Conservation (phyloP, 1,140 invertebrate species). For the Leptinotarsa lineolata region DNA sequence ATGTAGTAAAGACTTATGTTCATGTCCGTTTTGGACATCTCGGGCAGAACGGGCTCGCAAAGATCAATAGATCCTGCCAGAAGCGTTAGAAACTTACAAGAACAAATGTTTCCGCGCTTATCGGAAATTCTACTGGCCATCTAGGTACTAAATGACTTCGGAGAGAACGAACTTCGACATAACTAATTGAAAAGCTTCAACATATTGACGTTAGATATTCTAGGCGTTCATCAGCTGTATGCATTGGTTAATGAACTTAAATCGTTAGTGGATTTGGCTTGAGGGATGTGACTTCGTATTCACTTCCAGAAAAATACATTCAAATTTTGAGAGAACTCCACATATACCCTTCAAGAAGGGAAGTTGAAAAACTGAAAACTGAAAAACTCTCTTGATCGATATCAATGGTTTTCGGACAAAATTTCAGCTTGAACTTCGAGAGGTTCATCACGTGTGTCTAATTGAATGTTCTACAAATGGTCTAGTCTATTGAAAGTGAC, state of each 20-base stretch:
- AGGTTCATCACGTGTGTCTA: too few relatives aligned
- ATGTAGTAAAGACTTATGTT: constrained; percentile 5
- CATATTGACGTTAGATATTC: not conserved
- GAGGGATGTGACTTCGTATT: too few relatives aligned
- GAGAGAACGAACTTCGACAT: not conserved
- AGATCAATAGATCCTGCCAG: not conserved
- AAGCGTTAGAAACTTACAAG: not conserved
- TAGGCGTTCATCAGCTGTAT: not conserved
- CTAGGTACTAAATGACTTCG: constrained; percentile 1
- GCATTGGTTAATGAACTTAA: not conserved
- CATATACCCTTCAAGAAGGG: too few relatives aligned
- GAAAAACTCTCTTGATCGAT: too few relatives aligned
- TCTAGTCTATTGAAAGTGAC: too few relatives aligned
- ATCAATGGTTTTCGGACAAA: too few relatives aligned
- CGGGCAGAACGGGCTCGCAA: not conserved
- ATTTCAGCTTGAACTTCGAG: too few relatives aligned
- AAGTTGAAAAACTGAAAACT: too few relatives aligned
- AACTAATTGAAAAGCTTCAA: constrained; percentile 4
- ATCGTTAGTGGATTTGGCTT: too few relatives aligned
- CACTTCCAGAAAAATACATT: too few relatives aligned
- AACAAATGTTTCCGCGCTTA: not conserved
- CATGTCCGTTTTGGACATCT: not conserved
- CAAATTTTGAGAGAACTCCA: too few relatives aligned
- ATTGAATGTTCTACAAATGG: too few relatives aligned
- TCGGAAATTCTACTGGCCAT: constrained; percentile 5